phyloP scores from a whole-genome alignment of 2,113 vertebrate genomes.

The Hyla sarda region DNA sequence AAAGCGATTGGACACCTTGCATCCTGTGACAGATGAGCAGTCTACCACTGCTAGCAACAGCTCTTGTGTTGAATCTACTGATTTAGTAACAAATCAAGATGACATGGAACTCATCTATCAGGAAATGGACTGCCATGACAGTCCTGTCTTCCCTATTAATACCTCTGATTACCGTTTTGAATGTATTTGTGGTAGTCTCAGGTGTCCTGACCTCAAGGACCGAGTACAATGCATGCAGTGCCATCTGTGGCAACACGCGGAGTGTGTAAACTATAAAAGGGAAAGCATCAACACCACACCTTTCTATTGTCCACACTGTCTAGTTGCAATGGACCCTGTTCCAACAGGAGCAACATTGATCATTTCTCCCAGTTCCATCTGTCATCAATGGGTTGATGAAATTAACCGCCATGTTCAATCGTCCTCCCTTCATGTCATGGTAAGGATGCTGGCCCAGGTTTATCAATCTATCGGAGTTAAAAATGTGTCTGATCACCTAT shows the following conservation, averaged over 20 bases:
- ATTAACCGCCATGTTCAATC: slow-evolving; percentile 93
- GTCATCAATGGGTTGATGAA: slow-evolving; percentile 98
- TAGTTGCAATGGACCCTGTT: slow-evolving; percentile 95
- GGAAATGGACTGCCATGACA: slow-evolving; percentile 62
- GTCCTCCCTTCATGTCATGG: slow-evolving; percentile 90
- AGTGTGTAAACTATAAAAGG: slow-evolving; percentile 95
- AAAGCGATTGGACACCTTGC: slow-evolving; percentile 12
- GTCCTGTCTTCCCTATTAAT: slow-evolving; percentile 77
- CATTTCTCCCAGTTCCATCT: slow-evolving; percentile 97
- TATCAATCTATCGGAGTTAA: no score
- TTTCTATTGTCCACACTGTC: slow-evolving; percentile 97
- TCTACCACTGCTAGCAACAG: slow-evolving; percentile 6
- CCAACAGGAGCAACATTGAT: slow-evolving; percentile 94
- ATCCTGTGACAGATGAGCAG: not conserved
- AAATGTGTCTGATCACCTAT: no score
- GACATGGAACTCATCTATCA: slow-evolving; percentile 49
- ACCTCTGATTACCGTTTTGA: slow-evolving; percentile 90
- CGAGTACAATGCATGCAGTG: slow-evolving; percentile 96
- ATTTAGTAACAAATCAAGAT: slow-evolving; percentile 48
- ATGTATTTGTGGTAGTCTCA: slow-evolving; percentile 94
- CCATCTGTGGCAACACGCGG: slow-evolving; percentile 93
- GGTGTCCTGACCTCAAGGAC: slow-evolving; percentile 87
- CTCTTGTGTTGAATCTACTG: not conserved
- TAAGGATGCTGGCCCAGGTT: slow-evolving; percentile 73
- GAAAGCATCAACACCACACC: slow-evolving; percentile 87